Base-by-base conservation (phyloP, 2,113 vertebrate species). In the Leucosticte australis region DNA sequence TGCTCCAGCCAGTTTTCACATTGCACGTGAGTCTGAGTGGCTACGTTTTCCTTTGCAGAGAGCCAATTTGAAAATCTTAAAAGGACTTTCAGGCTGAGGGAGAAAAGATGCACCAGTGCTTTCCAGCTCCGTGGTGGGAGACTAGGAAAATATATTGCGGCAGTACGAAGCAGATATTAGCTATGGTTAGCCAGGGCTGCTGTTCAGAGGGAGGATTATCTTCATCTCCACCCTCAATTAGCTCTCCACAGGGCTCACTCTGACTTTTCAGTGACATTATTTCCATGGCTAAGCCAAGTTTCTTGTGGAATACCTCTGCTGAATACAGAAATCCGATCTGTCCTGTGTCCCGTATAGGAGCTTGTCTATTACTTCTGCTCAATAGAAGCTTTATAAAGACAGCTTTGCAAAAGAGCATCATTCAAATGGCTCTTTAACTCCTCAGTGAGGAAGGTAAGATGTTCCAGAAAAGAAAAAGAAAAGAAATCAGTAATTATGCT, bases 401-500 rank as follows among this genome's bases (percentile, higher is more conserved):
- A 35, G n/a, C 60, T 88, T 88, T 85, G 50, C 5, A 8, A 89
- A 92, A 90, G 39, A 49, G n/a, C 20, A 9, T 65, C 37, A 46
- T 93, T 83, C 57, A 59, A 71, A 89, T 76, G 28, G 60, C 71
- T 70, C 77, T 95, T 92, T 93, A 94, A 91, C 91, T 90, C 47
- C 46, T 69, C 68, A 17, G 68, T 88, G 65, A 87, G 93, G 87
- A 86, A 93, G 46, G 60, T 78, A 87, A 83, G 91, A 80, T 52
- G 79, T 79, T 82, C 18, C 28, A 75, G 49, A 70, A 90, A 69
- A 80, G 53, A 70, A 67, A 87, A 90, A 87, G 21, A 68, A 93
- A 92, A 91, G 27, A 76, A 94, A 94, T 92, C 67, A 37, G 70
- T 95, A 96, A 96, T 92, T 95, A 81, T 64, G 18, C 44, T 52